A percentile compares a stretch with the other conserved stretches of the same genome.
phyloP scores from a whole-genome alignment of 2,797 vertebrate species.

The Gadopsis bispinosus region DNA sequence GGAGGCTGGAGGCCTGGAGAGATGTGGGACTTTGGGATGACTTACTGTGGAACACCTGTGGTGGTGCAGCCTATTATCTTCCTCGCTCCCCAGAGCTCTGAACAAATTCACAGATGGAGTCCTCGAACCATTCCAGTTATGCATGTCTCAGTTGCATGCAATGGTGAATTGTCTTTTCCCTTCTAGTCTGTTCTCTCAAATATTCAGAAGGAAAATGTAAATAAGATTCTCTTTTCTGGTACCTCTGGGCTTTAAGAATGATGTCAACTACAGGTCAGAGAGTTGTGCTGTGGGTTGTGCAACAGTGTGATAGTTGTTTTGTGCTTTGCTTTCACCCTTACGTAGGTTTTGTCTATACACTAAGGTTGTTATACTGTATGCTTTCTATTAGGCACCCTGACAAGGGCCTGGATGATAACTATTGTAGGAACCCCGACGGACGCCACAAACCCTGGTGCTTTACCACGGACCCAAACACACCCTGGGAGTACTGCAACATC shows the following conservation, averaged over 20 bases:
- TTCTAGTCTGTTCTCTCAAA: not conserved
- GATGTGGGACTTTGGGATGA: constrained; percentile 60
- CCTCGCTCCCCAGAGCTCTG: constrained; percentile 45
- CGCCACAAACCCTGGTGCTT: constrained; percentile 97
- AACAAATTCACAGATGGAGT: constrained; percentile 69
- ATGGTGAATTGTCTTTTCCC: constrained; percentile 20
- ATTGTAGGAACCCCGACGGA: constrained; percentile 97
- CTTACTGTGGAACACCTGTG: constrained; percentile 73
- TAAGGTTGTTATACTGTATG: constrained; percentile 30
- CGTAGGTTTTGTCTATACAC: not conserved
- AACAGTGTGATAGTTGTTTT: constrained; percentile 1
- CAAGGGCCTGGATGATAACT: constrained; percentile 98
- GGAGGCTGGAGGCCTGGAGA: constrained; percentile 61
- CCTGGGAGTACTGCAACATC: constrained; percentile 98
- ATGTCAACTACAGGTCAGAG: not conserved
- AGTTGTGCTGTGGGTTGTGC: not conserved
- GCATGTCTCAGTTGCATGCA: constrained; percentile 47
- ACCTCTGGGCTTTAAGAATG: constrained; percentile 19
- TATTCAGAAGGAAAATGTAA: constrained; percentile 25
- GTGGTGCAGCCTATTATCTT: constrained; percentile 60
- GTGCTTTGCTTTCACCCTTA: not conserved
- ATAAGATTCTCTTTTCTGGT: constrained; percentile 1
- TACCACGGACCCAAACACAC: constrained; percentile 93
- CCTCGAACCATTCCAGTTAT: constrained; percentile 34
- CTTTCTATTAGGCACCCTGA: constrained; percentile 89